Base-by-base conservation (phyloP, 2,797 vertebrate genomes). In the Ptychadena robeensis region DNA sequence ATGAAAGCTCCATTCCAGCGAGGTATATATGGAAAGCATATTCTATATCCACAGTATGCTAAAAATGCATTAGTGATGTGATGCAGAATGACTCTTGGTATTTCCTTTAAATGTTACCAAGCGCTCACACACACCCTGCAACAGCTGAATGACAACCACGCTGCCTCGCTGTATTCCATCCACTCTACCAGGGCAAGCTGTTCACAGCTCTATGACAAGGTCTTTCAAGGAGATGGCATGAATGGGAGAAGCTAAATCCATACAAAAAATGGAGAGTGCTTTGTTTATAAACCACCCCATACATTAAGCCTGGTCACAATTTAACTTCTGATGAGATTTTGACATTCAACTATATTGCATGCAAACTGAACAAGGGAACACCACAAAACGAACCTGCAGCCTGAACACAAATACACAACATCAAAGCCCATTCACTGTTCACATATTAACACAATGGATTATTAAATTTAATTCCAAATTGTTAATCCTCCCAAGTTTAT, bases 61-160 rank as follows among this genome's bases (percentile, higher is more conserved):
- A 69, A 32, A 72, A 72, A 72, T 30, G 5, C 37, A 72, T 38
- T 40, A 25, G 11, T 40, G 35, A 38, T 25, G 34, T 37, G 37
- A 69, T 40, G n/a, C 34, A 69, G 67, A 40, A 69, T 25, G 37
- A 37, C 11, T 37, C 25, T 1, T 5, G 35, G 22, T 69, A 37
- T 69, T 69, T n/a, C 35, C 65, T 15, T 30, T 67, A 30, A 22
- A 35, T 67, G 65, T 67, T 34, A n/a, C 65, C 11, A 22, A 69
- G 37, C 35, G 31, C 35, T 22, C 65, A 38, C 73, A 63, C n/a
- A 63, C 34, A 74, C n/a, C 27, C 61, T 38, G 44, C 74, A 48
- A 35, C 76, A 69, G 76, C 76, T 79, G 65, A 69, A 35, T 35
- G 65, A 79, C 76, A 57, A 12, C 30, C 76, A 69, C 35, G 22